Conservation (phyloP, 2,888 invertebrate genomes). For the Actias luna region DNA sequence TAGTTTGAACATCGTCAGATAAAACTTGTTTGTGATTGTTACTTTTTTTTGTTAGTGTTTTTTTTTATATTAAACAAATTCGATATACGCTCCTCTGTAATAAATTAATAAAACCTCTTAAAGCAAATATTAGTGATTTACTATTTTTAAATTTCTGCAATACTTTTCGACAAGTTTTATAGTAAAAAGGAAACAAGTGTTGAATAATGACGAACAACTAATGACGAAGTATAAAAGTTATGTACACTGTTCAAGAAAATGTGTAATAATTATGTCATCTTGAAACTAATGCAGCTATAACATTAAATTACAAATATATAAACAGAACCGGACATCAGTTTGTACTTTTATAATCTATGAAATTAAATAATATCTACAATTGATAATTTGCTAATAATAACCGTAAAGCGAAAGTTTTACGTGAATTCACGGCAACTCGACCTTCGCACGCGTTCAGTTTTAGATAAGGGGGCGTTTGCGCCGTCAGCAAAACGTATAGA, state of each 20-base stretch:
- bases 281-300: background rate
- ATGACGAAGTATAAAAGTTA: too few species aligned
- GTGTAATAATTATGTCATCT: background rate
- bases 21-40: background rate
- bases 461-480: conserved; percentile 12
- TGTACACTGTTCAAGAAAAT: background rate
- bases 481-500: conserved; percentile 8
- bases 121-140: too few species aligned
- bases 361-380: background rate
- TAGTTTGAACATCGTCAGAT: background rate
- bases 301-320: background rate
- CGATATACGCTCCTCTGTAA: background rate
- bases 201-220: too few species aligned
- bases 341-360: background rate
- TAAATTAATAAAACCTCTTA: too few species aligned
- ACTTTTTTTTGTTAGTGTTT: too few species aligned
- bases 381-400: background rate
- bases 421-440: conserved; percentile 2
- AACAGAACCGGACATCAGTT: background rate
- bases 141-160: too few species aligned
- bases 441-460: conserved; percentile 13
- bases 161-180: too few species aligned
- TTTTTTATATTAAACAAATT: background rate
- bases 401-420: background rate
- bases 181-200: too few species aligned